These are phyloP conservation scores for Neogale vison DNA, from an alignment of 2,113 vertebrate genomes.

Conservation along the genomic window DNA sequence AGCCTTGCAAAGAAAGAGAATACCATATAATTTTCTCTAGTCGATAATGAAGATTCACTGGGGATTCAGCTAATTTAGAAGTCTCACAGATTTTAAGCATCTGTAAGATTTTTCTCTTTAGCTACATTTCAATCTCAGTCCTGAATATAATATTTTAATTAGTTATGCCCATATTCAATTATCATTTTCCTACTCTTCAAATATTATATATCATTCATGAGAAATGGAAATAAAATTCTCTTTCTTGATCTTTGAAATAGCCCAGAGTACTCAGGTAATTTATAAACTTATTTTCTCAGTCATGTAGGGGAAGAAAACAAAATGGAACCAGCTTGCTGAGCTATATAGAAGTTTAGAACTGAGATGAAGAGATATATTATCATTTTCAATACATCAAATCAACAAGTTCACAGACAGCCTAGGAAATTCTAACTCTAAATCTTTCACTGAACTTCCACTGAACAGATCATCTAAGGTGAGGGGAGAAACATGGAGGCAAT, in stretches of 20 bases:
- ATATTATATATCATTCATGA: slow-evolving; percentile 33
- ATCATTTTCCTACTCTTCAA: slow-evolving; percentile 32
- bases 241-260: slow-evolving; percentile 60
- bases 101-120: slow-evolving; percentile 34
- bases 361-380: slow-evolving; percentile 45
- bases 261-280: slow-evolving; percentile 45
- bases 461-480: neutral
- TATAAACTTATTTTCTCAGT: slow-evolving; percentile 63
- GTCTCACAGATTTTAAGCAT: slow-evolving; percentile 37
- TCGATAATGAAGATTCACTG: slow-evolving; percentile 41
- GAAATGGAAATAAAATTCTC: slow-evolving; percentile 52
- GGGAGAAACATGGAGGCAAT: neutral
- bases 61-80: slow-evolving; percentile 55
- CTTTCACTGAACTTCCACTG: neutral
- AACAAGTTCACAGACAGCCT: neutral
- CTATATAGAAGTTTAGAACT: slow-evolving; percentile 46
- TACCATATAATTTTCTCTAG: slow-evolving; percentile 45
- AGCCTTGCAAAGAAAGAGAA: slow-evolving; percentile 56
- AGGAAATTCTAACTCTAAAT: neutral
- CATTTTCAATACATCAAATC: slow-evolving; percentile 17
- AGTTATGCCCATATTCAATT: slow-evolving; percentile 17
- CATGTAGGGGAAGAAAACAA: neutral
- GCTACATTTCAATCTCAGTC: neutral
- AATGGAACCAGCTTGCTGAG: slow-evolving; percentile 44
- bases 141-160: slow-evolving; percentile 62